phyloP scores from a whole-genome alignment of 2,113 vertebrate genomes.

The Pelodiscus sinensis region DNA sequence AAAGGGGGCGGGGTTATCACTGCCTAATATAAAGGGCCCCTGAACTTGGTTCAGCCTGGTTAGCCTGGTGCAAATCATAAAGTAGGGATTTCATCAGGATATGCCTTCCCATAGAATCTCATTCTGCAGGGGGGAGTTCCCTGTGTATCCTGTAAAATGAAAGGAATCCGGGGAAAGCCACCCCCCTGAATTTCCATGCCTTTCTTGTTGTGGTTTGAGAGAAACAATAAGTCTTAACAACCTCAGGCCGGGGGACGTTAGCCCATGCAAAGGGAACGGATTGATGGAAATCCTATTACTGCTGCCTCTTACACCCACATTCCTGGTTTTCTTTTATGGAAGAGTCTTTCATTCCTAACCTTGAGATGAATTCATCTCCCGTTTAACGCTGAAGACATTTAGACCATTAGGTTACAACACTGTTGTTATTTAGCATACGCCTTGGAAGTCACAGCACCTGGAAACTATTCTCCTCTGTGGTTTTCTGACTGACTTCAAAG shows the following conservation, averaged over 20 bases:
- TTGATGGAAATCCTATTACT: slow-evolving; percentile 36
- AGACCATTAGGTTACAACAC: slow-evolving; percentile 55
- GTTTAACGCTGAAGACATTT: slow-evolving; percentile 67
- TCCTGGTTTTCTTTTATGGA: slow-evolving; percentile 8
- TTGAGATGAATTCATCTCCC: slow-evolving; percentile 36
- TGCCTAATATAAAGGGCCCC: neutral
- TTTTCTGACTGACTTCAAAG: slow-evolving; percentile 68
- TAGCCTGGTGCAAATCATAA: neutral
- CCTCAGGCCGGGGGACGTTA: neutral
- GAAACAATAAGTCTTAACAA: neutral
- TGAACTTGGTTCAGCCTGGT: neutral
- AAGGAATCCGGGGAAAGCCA: slow-evolving; percentile 12
- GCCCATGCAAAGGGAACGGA: slow-evolving; percentile 33
- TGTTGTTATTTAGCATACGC: slow-evolving; percentile 66
- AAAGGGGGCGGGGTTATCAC: neutral
- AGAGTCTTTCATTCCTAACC: slow-evolving; percentile 56
- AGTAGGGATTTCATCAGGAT: neutral
- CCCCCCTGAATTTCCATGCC: neutral
- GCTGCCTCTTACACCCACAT: neutral
- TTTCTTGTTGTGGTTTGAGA: slow-evolving; percentile 18
- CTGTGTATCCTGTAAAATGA: neutral
- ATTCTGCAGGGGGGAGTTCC: neutral
- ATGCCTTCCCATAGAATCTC: neutral
- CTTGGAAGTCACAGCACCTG: slow-evolving; percentile 54
- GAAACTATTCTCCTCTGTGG: slow-evolving; percentile 68